Conservation (phyloP, 2,888 invertebrate genomes). For the Sturmia bella region DNA sequence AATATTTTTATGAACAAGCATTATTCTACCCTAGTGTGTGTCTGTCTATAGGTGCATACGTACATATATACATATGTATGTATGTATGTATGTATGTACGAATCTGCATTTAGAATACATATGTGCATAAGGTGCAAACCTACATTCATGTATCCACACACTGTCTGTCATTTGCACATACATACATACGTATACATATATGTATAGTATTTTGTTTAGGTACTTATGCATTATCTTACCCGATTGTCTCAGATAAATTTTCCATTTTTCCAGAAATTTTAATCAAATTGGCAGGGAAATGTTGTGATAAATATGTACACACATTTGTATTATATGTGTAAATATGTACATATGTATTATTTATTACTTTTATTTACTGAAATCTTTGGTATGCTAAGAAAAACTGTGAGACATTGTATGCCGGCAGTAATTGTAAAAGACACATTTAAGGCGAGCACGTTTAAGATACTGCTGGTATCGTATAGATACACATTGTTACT, state of each 20-base stretch:
- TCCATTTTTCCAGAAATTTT: too few species aligned
- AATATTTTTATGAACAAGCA: too few species aligned
- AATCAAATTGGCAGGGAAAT: too few species aligned
- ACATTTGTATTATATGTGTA: too few species aligned
- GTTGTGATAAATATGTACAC: too few species aligned
- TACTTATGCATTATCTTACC: background rate
- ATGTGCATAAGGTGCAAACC: too few species aligned
- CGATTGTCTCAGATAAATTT: background rate
- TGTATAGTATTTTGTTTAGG: background rate
- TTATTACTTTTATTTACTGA: too few species aligned
- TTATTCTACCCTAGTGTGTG: conserved; percentile 11
- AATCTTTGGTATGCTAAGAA: background rate
- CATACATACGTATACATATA: background rate
- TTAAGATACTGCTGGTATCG: conserved; percentile 55
- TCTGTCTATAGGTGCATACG: background rate
- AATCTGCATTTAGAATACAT: background rate
- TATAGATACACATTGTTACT: conserved; percentile 53
- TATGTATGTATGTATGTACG: too few species aligned
- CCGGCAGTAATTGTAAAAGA: conserved; percentile 47
- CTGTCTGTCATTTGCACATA: too few species aligned
- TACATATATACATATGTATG: background rate
- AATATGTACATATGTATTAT: too few species aligned
- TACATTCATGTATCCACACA: too few species aligned
- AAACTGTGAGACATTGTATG: conserved; percentile 42
- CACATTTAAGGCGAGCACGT: conserved; percentile 23